Conservation (phyloP, 1,140 invertebrate genomes). For the Drosophila pachea region DNA sequence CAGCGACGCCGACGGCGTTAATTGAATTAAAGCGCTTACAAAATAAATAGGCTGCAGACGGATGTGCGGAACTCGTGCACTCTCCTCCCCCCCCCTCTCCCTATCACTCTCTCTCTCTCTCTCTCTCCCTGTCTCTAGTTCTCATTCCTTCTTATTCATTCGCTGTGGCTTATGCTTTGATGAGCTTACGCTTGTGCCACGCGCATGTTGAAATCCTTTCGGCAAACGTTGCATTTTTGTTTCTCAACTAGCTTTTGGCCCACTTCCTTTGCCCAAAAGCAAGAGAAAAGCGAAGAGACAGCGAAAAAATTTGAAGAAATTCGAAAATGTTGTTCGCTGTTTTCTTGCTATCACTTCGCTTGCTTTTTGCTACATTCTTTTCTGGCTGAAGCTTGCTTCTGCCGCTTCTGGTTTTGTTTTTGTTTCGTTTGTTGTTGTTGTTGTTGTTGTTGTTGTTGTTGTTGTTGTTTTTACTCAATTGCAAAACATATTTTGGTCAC, state of each 20-base stretch:
- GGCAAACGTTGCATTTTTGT: slow-evolving; percentile 27
- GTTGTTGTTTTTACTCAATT: slow-evolving; percentile 44
- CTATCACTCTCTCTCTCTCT: neutral
- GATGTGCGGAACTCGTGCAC: slow-evolving; percentile 33
- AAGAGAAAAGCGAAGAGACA: slow-evolving; percentile 16
- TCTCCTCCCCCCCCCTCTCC: neutral
- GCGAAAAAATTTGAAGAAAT: slow-evolving; percentile 33
- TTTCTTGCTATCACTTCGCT: slow-evolving; percentile 36
- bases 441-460: slow-evolving; percentile 24
- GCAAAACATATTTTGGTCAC: slow-evolving; percentile 51
- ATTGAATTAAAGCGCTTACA: slow-evolving; percentile 70
- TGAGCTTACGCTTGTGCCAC: slow-evolving; percentile 23
- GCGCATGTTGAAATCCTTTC: slow-evolving; percentile 37
- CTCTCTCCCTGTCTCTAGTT: neutral
- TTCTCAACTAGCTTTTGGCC: slow-evolving; percentile 14
- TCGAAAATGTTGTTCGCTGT: slow-evolving; percentile 29
- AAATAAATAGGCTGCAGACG: slow-evolving; percentile 47
- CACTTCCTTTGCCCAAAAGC: slow-evolving; percentile 33
- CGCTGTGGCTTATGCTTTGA: neutral
- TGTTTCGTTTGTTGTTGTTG: slow-evolving; percentile 19
- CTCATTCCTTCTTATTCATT: neutral
- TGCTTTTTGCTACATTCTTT: slow-evolving; percentile 47
- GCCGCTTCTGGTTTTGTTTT: no score
- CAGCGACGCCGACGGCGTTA: slow-evolving; percentile 58
- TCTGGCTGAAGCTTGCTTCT: slow-evolving; percentile 1